phyloP scores from a whole-genome alignment of 1,140 invertebrate species.

The Pogonognathellus flavescens region DNA sequence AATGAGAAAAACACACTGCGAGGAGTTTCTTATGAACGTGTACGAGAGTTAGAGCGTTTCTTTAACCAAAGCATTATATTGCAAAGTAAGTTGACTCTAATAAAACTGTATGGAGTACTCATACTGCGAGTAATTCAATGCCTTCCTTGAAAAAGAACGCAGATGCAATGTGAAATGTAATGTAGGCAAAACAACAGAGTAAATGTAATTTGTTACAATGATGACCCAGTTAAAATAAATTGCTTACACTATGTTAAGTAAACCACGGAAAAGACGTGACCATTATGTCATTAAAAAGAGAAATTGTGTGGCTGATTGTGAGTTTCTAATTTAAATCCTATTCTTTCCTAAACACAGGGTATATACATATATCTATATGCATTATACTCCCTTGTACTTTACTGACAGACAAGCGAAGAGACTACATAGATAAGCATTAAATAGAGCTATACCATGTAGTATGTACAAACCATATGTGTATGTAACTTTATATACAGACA shows the following conservation, averaged over 20 bases:
- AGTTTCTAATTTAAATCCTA: conserved; percentile 42
- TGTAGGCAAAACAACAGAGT: conserved; percentile 22
- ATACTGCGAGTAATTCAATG: neutral
- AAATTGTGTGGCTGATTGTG: conserved; percentile 47
- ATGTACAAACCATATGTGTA: too few species aligned
- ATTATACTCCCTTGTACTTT: too few species aligned
- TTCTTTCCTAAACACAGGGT: neutral
- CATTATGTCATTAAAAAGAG: conserved; percentile 50
- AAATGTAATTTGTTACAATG: conserved; percentile 46
- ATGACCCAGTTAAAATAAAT: conserved; percentile 46
- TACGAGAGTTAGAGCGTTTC: too few species aligned
- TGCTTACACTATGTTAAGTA: conserved; percentile 40
- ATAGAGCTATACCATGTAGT: too few species aligned
- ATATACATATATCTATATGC: too few species aligned
- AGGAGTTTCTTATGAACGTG: too few species aligned
- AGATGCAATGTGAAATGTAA: conserved; percentile 16
- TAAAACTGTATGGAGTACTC: neutral
- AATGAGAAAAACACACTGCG: too few species aligned
- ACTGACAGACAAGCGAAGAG: too few species aligned
- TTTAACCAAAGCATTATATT: neutral
- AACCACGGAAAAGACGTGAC: conserved; percentile 49
- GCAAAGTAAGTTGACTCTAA: neutral
- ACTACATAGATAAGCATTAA: too few species aligned
- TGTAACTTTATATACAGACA: too few species aligned
- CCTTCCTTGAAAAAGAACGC: conserved; percentile 32